phyloP scores from a whole-genome alignment of 2,888 invertebrate genomes.

The Drosophila acutilabella region DNA sequence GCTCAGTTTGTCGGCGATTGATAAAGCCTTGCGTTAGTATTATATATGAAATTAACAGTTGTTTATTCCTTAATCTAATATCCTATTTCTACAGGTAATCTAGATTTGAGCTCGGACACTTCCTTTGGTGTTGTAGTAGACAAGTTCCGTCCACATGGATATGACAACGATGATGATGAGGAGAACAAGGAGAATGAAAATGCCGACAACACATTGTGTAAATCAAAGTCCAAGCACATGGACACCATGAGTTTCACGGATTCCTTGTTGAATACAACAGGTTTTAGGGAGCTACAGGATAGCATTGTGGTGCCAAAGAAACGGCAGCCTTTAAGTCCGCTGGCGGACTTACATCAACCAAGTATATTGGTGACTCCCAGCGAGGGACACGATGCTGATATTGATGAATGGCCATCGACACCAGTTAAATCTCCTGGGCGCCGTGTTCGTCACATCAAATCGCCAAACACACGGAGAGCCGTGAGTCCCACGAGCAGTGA shows the following conservation, averaged over 20 bases:
- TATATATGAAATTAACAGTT: no score
- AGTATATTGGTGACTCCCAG: conserved; percentile 48
- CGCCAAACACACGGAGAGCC: conserved; percentile 57
- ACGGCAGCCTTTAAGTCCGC: conserved; percentile 80
- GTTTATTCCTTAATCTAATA: no score
- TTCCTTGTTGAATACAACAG: conserved; percentile 79
- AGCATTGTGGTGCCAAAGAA: conserved; percentile 44
- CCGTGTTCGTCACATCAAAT: conserved; percentile 73
- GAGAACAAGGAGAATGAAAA: conserved; percentile 78
- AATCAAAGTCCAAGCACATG: conserved; percentile 47
- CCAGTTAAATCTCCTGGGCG: conserved; percentile 69
- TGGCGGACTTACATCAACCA: conserved; percentile 57
- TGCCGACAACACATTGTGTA: conserved; percentile 53
- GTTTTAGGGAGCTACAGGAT: conserved; percentile 68
- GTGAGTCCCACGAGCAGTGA: conserved; percentile 61
- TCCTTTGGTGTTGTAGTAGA: conserved; percentile 74
- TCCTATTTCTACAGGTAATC: no score
- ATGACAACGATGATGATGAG: conserved; percentile 27
- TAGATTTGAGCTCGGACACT: conserved; percentile 76
- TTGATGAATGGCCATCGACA: conserved; percentile 82
- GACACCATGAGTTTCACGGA: conserved; percentile 83
- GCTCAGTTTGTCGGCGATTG: conserved; percentile 82
- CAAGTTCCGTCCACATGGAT: conserved; percentile 58
- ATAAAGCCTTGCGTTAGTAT: conserved; percentile 80
- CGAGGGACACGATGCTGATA: conserved; percentile 73